Evolutionary conservation across 2,888 invertebrate species (phyloP).

Genomic region (Nowickia ferox): DNA sequence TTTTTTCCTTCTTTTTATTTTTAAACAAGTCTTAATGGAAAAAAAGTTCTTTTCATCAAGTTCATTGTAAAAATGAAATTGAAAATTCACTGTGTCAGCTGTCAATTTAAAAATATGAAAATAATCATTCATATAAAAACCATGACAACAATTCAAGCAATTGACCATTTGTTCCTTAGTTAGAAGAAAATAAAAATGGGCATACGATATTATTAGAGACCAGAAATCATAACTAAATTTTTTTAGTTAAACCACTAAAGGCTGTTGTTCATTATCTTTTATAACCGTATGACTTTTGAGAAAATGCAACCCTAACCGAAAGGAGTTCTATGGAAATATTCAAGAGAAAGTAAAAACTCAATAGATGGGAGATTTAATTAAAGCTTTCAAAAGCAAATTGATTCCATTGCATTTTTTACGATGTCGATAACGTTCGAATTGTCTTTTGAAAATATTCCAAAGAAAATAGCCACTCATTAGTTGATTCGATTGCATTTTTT

Average conservation of each 20-base stretch:
- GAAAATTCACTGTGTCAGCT: slow-evolving; percentile 72
- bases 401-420: no score
- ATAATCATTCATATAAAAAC: slow-evolving; percentile 40
- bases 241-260: slow-evolving; percentile 53
- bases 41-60: slow-evolving; percentile 64
- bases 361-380: no score
- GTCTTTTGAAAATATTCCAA: no score
- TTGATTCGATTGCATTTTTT: no score
- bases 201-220: slow-evolving; percentile 52
- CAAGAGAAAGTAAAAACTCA: no score
- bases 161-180: slow-evolving; percentile 62
- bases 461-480: no score
- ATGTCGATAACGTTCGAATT: no score
- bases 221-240: slow-evolving; percentile 59
- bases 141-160: slow-evolving; percentile 63
- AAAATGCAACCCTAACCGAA: no score
- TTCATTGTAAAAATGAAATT: slow-evolving; percentile 69
- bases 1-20: slow-evolving; percentile 10
- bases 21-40: slow-evolving; percentile 31
- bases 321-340: no score
- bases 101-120: slow-evolving; percentile 66
- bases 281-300: no score
- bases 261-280: neutral
- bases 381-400: no score
- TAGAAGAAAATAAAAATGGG: neutral